Evolutionary conservation across 2,888 invertebrate species (phyloP), one percentile per base, ranked within the genome.

Genomic region (Ptycholaimellus sp.): DNA sequence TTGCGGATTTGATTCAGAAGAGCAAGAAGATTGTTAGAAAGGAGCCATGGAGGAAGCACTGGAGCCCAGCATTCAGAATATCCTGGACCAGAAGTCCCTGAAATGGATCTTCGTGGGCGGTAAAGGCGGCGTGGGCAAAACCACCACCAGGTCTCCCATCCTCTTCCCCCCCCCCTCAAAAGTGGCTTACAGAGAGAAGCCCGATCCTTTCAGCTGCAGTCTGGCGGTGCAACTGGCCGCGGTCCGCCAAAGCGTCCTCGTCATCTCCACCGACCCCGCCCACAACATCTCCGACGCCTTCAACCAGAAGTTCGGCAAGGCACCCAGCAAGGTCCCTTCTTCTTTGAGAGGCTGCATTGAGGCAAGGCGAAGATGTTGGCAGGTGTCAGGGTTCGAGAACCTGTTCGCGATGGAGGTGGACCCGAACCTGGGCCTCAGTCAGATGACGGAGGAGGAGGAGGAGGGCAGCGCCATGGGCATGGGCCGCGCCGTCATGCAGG

Each of bases 281-380:
- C 96, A 96, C 59, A 96, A 99, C 59, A 90, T 99, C 51, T 93
- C 93, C 1, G 96, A 96, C 72, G 96, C 96, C 1, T 96, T 99
- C 59, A 85, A 87, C 66, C 96, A 96, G 59, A 96, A 96, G 61
- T 96, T 96, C 61, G 78, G 83, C 11, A 93, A 93, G 53, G 60
- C 63, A 30, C 68, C 68, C 13, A 76, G 74, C 1, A 72, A 76
- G 62, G n/a, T n/a, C n/a, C n/a, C n/a, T n/a, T n/a, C n/a, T n/a
- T n/a, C n/a, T n/a, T n/a, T n/a, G n/a, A n/a, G n/a, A n/a, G n/a
- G n/a, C n/a, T n/a, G n/a, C n/a, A n/a, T n/a, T n/a, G n/a, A n/a
- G n/a, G n/a, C n/a, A n/a, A n/a, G n/a, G n/a, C n/a, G n/a, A n/a
- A n/a, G n/a, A n/a, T n/a, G n/a, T n/a, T n/a, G n/a, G n/a, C n/a